A percentile compares a stretch with the other conserved stretches of the same genome.
Conservation (phyloP, 2,888 invertebrate species). For the Ophion obscuratus region DNA sequence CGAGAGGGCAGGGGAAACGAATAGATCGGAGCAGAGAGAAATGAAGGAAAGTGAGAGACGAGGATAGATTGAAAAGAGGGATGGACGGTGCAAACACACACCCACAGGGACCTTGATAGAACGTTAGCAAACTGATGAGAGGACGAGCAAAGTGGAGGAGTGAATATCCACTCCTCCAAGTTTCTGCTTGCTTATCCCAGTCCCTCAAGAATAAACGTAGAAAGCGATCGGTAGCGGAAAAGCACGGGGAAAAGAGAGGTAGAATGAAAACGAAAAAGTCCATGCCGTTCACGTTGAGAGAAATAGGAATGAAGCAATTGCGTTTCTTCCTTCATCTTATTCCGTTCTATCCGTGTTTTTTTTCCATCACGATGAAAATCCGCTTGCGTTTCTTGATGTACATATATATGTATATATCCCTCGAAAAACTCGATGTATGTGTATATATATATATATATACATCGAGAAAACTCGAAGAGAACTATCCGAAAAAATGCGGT, state of each 20-base stretch:
- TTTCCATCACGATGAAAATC: constrained; percentile 17
- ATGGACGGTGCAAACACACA: constrained; percentile 23
- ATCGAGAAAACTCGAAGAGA: too few relatives aligned
- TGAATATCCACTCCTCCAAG: constrained; percentile 43
- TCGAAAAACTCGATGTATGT: too few relatives aligned
- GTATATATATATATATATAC: background rate
- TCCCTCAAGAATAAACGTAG: constrained; percentile 37
- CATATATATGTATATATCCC: background rate
- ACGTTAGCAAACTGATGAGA: constrained; percentile 54
- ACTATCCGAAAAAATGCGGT: too few relatives aligned
- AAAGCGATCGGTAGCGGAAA: constrained; percentile 56
- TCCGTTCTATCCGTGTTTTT: background rate
- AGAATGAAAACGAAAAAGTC: background rate
- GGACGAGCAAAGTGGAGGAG: constrained; percentile 50
- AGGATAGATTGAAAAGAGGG: constrained; percentile 26
- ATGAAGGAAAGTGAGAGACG: constrained; percentile 21
- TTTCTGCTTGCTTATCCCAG: constrained; percentile 55
- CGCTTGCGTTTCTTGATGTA: background rate
- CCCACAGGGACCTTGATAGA: constrained; percentile 42
- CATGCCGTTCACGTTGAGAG: constrained; percentile 22
- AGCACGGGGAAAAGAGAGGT: constrained; percentile 14
- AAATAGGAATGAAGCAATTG: constrained; percentile 49
- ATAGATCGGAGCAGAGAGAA: constrained; percentile 15
- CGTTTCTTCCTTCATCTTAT: constrained; percentile 24
- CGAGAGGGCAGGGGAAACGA: background rate